phyloP scores from a whole-genome alignment of 2,113 vertebrate species.

The Phrynosoma platyrhinos region DNA sequence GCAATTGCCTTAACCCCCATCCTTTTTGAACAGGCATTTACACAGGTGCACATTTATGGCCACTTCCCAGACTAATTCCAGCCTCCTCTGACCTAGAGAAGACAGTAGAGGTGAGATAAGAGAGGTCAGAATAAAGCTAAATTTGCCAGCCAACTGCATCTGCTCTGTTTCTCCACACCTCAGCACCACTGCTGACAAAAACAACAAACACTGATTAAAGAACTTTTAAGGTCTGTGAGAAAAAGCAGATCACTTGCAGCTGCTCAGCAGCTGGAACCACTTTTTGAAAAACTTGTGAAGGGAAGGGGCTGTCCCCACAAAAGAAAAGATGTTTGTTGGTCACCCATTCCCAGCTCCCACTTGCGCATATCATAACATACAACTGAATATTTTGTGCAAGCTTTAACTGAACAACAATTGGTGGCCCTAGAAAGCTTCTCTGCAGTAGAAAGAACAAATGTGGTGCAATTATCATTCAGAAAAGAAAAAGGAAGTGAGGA shows the following conservation, averaged over 20 bases:
- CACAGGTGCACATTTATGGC: constrained; percentile 76
- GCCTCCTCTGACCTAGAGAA: constrained; percentile 65
- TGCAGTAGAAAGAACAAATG: background rate
- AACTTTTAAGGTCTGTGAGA: constrained; percentile 77
- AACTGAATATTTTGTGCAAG: constrained; percentile 55
- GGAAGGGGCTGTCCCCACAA: constrained; percentile 70
- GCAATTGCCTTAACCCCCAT: constrained; percentile 57
- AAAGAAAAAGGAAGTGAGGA: background rate
- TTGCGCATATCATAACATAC: constrained; percentile 64
- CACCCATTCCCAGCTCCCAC: constrained; percentile 58
- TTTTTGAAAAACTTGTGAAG: constrained; percentile 77
- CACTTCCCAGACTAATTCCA: constrained; percentile 65
- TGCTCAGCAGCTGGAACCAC: constrained; percentile 80
- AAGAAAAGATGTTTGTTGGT: constrained; percentile 73
- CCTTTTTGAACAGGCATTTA: constrained; percentile 73
- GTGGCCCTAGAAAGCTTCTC: background rate
- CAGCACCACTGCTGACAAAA: constrained; percentile 74
- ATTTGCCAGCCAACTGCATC: constrained; percentile 56
- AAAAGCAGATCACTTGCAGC: constrained; percentile 81
- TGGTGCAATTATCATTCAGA: background rate
- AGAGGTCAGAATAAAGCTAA: constrained; percentile 75
- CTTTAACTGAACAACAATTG: constrained; percentile 46
- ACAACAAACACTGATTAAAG: constrained; percentile 77
- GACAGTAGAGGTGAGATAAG: constrained; percentile 76
- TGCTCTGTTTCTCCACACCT: constrained; percentile 81